These are phyloP conservation scores for Bostrychus sinensis DNA, from an alignment of 2,113 vertebrate genomes.

Conservation along the genomic window DNA sequence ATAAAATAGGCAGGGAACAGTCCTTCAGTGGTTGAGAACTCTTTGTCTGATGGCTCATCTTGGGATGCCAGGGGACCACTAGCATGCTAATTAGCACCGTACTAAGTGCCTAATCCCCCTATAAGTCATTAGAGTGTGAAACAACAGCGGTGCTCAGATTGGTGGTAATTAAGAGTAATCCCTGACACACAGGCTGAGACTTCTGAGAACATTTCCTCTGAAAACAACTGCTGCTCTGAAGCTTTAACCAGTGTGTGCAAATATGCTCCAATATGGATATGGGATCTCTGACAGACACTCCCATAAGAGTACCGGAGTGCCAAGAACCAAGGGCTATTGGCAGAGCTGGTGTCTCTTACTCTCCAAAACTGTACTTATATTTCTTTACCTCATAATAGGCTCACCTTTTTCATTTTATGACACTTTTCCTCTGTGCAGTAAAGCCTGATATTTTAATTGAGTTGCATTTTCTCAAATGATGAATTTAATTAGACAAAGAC, in stretches of 20 bases:
- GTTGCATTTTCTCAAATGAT: no score
- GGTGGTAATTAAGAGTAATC: slow-evolving; percentile 67
- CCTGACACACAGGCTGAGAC: slow-evolving; percentile 52
- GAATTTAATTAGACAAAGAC: background rate
- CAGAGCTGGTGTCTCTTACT: no score
- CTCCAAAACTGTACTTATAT: no score
- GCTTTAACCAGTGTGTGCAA: background rate
- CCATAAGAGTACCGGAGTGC: no score
- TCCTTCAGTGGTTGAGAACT: slow-evolving; percentile 17
- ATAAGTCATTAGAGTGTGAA: slow-evolving; percentile 60
- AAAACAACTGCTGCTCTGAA: slow-evolving; percentile 23
- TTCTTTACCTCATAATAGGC: no score
- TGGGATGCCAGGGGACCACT: slow-evolving; percentile 47
- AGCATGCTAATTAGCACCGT: slow-evolving; percentile 58
- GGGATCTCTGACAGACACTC: no score
- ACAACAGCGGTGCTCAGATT: slow-evolving; percentile 56
- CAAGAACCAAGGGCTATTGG: no score
- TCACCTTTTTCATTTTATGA: no score
- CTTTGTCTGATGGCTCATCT: slow-evolving; percentile 28
- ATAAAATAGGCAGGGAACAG: background rate
- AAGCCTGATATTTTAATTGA: no score
- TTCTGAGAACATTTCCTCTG: slow-evolving; percentile 30
- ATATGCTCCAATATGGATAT: background rate
- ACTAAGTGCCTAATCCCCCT: slow-evolving; percentile 65
- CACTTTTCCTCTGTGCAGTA: no score